A percentile compares a stretch with the other conserved stretches of the same genome.
Evolutionary conservation across 1,140 invertebrate species (phyloP).

Genomic region (Heliconius himera): DNA sequence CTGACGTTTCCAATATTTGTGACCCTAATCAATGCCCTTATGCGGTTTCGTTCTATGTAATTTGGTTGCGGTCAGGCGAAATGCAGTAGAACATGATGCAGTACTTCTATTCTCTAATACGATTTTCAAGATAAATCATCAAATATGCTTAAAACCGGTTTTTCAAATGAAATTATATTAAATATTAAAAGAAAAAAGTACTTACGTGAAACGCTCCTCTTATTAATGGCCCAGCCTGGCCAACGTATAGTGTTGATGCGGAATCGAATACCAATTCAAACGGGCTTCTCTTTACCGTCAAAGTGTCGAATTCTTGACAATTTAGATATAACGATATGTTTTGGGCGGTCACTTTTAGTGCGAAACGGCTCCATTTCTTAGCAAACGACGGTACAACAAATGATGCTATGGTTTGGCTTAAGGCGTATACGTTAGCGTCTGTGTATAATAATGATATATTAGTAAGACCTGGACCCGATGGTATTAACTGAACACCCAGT

Average conservation of each 20-base stretch:
- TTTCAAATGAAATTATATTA: no score
- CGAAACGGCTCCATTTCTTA: slow-evolving; percentile 91
- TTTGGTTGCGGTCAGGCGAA: slow-evolving; percentile 28
- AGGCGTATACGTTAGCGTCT: slow-evolving; percentile 85
- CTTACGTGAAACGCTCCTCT: slow-evolving; percentile 93
- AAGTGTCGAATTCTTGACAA: slow-evolving; percentile 89
- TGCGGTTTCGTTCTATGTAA: slow-evolving; percentile 28
- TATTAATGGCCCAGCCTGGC: slow-evolving; percentile 93
- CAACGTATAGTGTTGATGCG: slow-evolving; percentile 94
- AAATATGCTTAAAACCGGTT: no score
- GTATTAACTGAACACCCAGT: slow-evolving; percentile 85
- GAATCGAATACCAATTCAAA: slow-evolving; percentile 92
- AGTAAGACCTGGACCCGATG: slow-evolving; percentile 81
- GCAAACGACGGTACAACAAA: slow-evolving; percentile 90
- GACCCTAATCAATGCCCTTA: slow-evolving; percentile 25
- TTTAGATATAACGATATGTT: slow-evolving; percentile 92
- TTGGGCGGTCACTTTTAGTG: slow-evolving; percentile 87
- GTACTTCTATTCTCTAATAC: not conserved
- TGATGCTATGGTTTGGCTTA: slow-evolving; percentile 87
- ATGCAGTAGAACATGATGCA: not conserved
- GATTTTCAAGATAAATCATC: not conserved
- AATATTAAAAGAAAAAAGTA: slow-evolving; percentile 51
- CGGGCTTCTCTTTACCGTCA: slow-evolving; percentile 86
- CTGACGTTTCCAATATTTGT: slow-evolving; percentile 27
- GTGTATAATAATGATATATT: slow-evolving; percentile 93